phyloP scores from a whole-genome alignment of 2,888 invertebrate genomes.

The Rhaphigaster nebulosa region DNA sequence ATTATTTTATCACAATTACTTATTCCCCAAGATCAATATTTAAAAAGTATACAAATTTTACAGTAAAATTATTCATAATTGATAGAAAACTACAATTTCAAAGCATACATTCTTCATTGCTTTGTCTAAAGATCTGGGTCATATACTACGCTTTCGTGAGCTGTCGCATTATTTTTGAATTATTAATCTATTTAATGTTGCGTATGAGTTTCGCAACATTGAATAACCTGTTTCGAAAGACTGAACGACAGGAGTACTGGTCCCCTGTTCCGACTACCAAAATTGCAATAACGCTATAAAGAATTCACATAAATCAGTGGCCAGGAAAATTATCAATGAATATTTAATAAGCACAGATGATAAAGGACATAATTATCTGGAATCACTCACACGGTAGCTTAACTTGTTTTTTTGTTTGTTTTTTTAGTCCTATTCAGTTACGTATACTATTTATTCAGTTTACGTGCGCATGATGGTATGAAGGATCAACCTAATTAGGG shows the following conservation, averaged over 20 bases:
- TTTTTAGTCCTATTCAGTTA: too few relatives aligned
- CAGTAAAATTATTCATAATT: too few relatives aligned
- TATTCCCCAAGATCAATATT: too few relatives aligned
- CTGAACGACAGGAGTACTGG: neutral
- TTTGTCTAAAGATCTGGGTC: neutral
- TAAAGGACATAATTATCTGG: neutral
- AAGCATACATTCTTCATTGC: neutral
- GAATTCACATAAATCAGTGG: neutral
- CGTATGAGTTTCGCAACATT: conserved; percentile 12
- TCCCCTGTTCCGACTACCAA: neutral
- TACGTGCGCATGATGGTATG: too few relatives aligned
- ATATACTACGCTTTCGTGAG: neutral
- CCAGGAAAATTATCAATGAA: neutral
- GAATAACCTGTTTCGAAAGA: conserved; percentile 17
- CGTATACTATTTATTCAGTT: too few relatives aligned
- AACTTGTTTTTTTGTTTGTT: too few relatives aligned
- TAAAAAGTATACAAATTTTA: too few relatives aligned
- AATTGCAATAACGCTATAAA: neutral
- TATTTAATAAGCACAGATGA: neutral
- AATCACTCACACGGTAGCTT: too few relatives aligned
- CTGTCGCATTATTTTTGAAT: conserved; percentile 17
- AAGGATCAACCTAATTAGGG: too few relatives aligned
- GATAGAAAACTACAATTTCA: too few relatives aligned
- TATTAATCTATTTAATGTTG: conserved; percentile 1
- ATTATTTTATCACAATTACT: too few relatives aligned